These are phyloP conservation scores for Calosoma granatense DNA, from an alignment of 1,140 invertebrate species.

Conservation along the genomic window DNA sequence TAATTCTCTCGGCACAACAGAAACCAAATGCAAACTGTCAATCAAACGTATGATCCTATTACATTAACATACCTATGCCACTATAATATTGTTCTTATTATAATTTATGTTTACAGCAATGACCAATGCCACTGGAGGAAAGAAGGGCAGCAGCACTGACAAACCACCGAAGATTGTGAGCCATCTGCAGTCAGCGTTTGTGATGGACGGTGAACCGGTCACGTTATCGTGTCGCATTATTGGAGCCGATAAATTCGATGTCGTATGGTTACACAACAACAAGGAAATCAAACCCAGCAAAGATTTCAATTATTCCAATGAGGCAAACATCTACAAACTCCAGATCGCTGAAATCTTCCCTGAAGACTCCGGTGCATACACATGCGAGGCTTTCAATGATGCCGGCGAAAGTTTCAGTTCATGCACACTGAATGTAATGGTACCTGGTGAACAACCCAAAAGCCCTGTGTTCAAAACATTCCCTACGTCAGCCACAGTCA, in stretches of 20 bases:
- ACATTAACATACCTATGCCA: constrained; percentile 12
- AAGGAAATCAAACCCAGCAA: constrained; percentile 94
- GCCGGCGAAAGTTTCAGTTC: constrained; percentile 87
- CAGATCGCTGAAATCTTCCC: constrained; percentile 91
- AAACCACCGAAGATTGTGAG: constrained; percentile 75
- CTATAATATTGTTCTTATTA: too few species aligned
- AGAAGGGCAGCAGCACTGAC: constrained; percentile 45
- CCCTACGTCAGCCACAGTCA: constrained; percentile 78
- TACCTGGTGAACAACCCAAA: constrained; percentile 76
- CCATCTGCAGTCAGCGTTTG: constrained; percentile 66
- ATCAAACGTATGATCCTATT: constrained; percentile 61
- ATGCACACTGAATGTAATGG: constrained; percentile 73
- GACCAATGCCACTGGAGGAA: constrained; percentile 38
- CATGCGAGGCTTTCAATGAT: constrained; percentile 94
- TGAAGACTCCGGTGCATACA: constrained; percentile 87
- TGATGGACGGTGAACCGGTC: constrained; percentile 79
- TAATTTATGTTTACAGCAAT: constrained; percentile 46
- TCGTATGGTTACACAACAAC: constrained; percentile 92
- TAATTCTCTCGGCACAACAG: constrained; percentile 75
- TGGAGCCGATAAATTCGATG: constrained; percentile 81
- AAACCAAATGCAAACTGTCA: constrained; percentile 72
- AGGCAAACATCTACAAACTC: constrained; percentile 83
- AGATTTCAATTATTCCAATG: constrained; percentile 87
- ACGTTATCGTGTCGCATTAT: constrained; percentile 77
- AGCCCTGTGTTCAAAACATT: constrained; percentile 79